These are phyloP conservation scores for Lipophrys pholis DNA, from an alignment of 2,113 vertebrate species.

Conservation along the genomic window DNA sequence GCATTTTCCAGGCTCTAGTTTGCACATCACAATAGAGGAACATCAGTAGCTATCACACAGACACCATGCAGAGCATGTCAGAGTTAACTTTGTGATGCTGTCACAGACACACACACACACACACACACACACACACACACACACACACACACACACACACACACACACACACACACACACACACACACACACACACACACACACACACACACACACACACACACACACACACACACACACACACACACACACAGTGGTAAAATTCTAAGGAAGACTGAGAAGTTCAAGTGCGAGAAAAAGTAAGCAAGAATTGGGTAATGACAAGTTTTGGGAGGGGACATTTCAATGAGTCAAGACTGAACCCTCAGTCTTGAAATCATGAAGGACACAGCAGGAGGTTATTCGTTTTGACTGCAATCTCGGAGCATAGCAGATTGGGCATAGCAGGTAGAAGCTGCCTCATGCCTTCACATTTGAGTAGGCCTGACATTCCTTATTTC, in stretches of 20 bases:
- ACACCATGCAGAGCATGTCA: not conserved
- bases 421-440: constrained; percentile 59
- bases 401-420: constrained; percentile 60
- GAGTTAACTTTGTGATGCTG: not conserved
- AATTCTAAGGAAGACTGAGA: constrained; percentile 1
- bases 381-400: constrained; percentile 63
- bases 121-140: not conserved
- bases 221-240: not conserved
- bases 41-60: not conserved
- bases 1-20: not conserved
- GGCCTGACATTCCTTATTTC: constrained; percentile 72
- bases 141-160: not conserved
- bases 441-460: constrained; percentile 71
- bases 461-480: constrained; percentile 60
- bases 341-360: constrained; percentile 53
- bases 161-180: not conserved
- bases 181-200: not conserved
- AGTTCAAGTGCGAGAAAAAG: constrained; percentile 9
- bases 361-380: constrained; percentile 35
- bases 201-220: not conserved
- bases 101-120: not conserved
- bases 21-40: not conserved
- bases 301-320: constrained; percentile 27
- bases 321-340: constrained; percentile 28
- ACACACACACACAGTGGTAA: constrained; percentile 5